These are phyloP conservation scores for Spisula subtruncata DNA, from an alignment of 2,888 invertebrate species.

Conservation along the genomic window DNA sequence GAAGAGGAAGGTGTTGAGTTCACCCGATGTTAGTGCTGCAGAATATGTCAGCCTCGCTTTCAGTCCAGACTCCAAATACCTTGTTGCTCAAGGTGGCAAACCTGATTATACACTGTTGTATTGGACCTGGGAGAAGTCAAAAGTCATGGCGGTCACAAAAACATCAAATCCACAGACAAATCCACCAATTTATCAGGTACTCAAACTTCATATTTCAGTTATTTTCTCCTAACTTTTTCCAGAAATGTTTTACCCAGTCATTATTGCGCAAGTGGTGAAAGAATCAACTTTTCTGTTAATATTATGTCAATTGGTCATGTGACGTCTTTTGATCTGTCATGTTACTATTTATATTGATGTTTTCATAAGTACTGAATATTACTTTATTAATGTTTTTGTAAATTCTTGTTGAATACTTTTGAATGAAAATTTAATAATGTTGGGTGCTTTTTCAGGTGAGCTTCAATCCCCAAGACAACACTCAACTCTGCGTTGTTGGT, in stretches of 20 bases:
- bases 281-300: no score
- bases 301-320: no score
- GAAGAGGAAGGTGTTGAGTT: slow-evolving; percentile 87
- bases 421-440: not conserved
- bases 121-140: slow-evolving; percentile 94
- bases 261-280: no score
- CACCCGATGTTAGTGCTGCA: slow-evolving; percentile 88
- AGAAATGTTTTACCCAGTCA: no score
- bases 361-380: no score
- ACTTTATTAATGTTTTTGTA: no score
- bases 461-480: slow-evolving; percentile 93
- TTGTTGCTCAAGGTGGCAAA: slow-evolving; percentile 93
- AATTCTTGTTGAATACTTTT: no score
- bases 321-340: no score
- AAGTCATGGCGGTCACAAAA: slow-evolving; percentile 92
- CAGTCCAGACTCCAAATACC: slow-evolving; percentile 93
- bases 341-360: no score
- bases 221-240: no score
- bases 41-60: slow-evolving; percentile 93
- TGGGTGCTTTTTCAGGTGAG: slow-evolving; percentile 89
- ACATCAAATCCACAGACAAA: slow-evolving; percentile 89
- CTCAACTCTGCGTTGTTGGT: slow-evolving; percentile 91
- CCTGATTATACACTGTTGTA: slow-evolving; percentile 94
- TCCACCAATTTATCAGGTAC: slow-evolving; percentile 91
- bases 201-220: not conserved